Evolutionary conservation across 2,113 vertebrate genomes (phyloP), one percentile per base, ranked within the genome.

Genomic region (Callionymus lyra): DNA sequence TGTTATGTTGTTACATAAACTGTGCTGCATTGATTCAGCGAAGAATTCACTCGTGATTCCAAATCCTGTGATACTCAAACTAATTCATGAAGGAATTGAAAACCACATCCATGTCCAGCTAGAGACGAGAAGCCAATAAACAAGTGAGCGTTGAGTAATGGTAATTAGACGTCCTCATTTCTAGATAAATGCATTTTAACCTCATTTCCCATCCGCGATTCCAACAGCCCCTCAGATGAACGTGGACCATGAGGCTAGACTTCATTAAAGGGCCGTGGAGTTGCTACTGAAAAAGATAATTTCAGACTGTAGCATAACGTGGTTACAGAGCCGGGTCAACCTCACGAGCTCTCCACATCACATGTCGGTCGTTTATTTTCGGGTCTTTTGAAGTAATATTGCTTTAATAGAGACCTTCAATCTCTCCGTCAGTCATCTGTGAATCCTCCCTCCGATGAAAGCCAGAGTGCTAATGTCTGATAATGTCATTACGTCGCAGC

Each of bases 401-500:
- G 6, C 46, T 65, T 50, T 56, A 68, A 59, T 65, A 40, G 66
- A 47, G 40, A 44, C 34, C 34, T 56, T 50, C 33, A 33, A 12
- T 50, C 31, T 32, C 39, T 31, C 34, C 31, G 21, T 8, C 21
- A 5, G 21, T 27, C 4, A 27, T 27, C 8, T 8, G 8, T 27
- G 21, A 4, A 12, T 10, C 27, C 46, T 44, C 33, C 35, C 41
- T 61, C 46, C 79, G 81, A 77, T 63, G 51, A 57, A 70, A 59
- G 64, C 70, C 78, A 80, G 76, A 76, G 4, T 57, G 31, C 69
- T 66, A 53, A 65, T 60, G 41, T 59, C 50, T 46, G 46, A 45
- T 65, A 73, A 68, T 69, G 65, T 60, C 56, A 72, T 81, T 77
- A 81, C 39, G 59, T 66, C 74, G 59, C 56, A 42, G 46, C 42